phyloP scores from a whole-genome alignment of 2,888 invertebrate species.

The Harpalus rubripes region DNA sequence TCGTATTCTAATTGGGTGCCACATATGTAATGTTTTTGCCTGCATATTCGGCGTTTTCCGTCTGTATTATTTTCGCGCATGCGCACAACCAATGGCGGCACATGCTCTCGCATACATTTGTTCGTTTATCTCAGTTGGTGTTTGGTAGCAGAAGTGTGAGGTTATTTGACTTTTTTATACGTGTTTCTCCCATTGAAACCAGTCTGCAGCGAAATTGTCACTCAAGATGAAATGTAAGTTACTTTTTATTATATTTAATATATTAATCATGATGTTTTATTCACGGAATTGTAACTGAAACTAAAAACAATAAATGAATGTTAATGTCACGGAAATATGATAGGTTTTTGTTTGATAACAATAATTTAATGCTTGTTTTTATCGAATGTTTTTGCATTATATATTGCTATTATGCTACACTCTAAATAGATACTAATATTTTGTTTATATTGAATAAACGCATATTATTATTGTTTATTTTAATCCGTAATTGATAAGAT shows the following conservation, averaged over 20 bases:
- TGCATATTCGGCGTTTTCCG: not conserved
- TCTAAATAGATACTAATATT: not conserved
- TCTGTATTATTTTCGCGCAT: not conserved
- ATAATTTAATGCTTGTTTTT: not conserved
- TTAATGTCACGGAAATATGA: not conserved
- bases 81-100: conserved; percentile 23
- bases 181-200: conserved; percentile 30
- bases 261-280: not conserved
- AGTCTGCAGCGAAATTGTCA: conserved; percentile 5
- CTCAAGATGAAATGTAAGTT: conserved; percentile 53
- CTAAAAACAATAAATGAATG: not conserved
- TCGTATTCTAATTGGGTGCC: not conserved
- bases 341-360: conserved; percentile 12
- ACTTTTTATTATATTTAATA: not conserved
- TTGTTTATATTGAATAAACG: not conserved
- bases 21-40: not conserved
- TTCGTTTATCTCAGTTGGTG: conserved; percentile 45
- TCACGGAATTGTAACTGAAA: not conserved
- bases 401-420: not conserved
- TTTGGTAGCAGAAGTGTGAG: conserved; percentile 28
- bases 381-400: not conserved
- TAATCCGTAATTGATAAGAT: conserved; percentile 20
- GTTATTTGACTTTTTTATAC: conserved; percentile 18
- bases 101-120: conserved; percentile 32
- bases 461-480: conserved; percentile 14